Evolutionary conservation across 2,113 vertebrate species (phyloP), one percentile per base, ranked within the genome.

Genomic region (Neopipo cinnamomea): DNA sequence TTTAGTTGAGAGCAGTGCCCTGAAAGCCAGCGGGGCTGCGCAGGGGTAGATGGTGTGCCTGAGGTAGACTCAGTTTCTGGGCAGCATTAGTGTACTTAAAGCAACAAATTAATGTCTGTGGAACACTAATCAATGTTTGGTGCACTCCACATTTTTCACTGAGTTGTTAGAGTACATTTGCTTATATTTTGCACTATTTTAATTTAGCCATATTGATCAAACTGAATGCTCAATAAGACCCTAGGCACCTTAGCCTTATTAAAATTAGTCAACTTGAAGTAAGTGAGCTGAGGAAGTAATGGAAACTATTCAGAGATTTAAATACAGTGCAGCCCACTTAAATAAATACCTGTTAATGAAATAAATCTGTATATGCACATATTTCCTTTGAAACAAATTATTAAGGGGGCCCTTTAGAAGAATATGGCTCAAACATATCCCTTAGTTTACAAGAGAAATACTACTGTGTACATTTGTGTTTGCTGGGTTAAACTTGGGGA

Each of bases 101-200:
- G 52, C 82, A 91, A 87, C 91, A 89, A 92, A 96, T 77, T 85
- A 89, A 70, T 67, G 89, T 91, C 91, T 74, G 15, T 55, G 90
- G 92, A 59, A 30, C 66, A 83, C 92, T 96, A 98, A 98, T 98
- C 98, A 97, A 98, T 98, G 97, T 74, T 94, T 86, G 84, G 95
- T 59, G 75, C 83, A 72, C 88, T 95, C 94, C 88, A 78, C 97
- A 98, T 98, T 98, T 98, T 98, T 98, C 98, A 98, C 94, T 9
- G 95, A 97, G 97, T 97, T 97, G 98, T 98, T 98, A 98, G 97
- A 98, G 96, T 97, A 96, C 96, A 97, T 98, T 98, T 98, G 96
- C 97, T 98, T 98, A 98, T 98, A 98, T 98, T 98, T 98, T 97
- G 97, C 97, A 98, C 98, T 97, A 98, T 98, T 98, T 98, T 98